Conservation (phyloP, 2,888 invertebrate genomes). For the Gryllus longicercus region DNA sequence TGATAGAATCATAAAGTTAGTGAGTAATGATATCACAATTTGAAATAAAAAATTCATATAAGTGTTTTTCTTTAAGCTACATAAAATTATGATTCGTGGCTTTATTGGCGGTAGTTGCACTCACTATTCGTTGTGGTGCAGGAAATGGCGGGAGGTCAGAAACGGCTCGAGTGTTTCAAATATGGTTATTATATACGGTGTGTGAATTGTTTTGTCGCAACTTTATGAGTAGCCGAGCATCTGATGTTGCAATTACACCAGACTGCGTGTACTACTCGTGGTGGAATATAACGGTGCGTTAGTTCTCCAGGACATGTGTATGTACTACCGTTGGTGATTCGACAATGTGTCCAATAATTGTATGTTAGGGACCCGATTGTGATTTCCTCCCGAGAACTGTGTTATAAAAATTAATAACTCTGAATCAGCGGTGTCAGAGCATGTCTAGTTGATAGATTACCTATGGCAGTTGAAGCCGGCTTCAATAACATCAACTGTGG, state of each 20-base stretch:
- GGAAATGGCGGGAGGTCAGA: slow-evolving; percentile 17
- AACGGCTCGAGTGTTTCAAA: background rate
- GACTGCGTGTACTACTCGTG: too few relatives aligned
- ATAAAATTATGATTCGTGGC: background rate
- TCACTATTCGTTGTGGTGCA: slow-evolving; percentile 10
- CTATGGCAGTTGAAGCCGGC: too few relatives aligned
- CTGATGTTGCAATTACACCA: too few relatives aligned
- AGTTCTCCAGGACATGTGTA: background rate
- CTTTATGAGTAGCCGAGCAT: background rate
- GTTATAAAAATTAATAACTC: too few relatives aligned
- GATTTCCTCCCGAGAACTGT: too few relatives aligned
- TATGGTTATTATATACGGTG: background rate
- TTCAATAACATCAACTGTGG: too few relatives aligned
- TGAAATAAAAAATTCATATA: background rate
- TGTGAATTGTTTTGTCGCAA: background rate
- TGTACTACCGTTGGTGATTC: background rate
- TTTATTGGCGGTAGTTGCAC: background rate
- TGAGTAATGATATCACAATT: background rate
- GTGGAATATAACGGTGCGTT: too few relatives aligned
- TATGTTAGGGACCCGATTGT: too few relatives aligned
- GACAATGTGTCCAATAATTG: background rate
- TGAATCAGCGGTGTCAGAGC: too few relatives aligned
- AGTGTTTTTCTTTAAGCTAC: background rate
- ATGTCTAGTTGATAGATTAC: too few relatives aligned
- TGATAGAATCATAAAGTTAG: background rate